Conservation (phyloP, 2,797 vertebrate genomes). For the Notolabrus celidotus region DNA sequence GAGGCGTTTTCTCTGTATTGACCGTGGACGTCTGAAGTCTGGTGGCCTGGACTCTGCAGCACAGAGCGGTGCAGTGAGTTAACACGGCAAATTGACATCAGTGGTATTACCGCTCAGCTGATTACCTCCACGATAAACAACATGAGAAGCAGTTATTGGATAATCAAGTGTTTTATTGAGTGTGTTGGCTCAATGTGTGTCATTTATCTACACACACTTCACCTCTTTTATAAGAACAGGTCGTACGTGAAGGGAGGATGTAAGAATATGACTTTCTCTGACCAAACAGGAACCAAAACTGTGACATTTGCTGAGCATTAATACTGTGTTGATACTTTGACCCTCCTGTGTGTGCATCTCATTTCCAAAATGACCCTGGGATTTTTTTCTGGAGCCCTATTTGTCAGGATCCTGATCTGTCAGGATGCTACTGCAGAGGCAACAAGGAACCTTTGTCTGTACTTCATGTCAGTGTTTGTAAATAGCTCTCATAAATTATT, state of each 20-base stretch:
- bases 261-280: not conserved
- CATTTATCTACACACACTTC: not conserved
- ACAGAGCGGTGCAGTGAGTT: slow-evolving; percentile 1
- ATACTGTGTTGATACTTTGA: too few species aligned
- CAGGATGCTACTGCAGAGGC: too few species aligned
- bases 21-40: not conserved
- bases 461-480: too few species aligned
- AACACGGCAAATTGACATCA: not conserved
- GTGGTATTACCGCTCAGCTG: not conserved
- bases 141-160: slow-evolving; percentile 1
- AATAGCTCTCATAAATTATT: too few species aligned
- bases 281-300: too few species aligned
- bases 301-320: too few species aligned
- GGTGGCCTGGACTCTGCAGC: not conserved
- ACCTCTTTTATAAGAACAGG: not conserved
- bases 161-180: not conserved
- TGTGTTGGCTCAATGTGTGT: not conserved
- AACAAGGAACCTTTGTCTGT: too few species aligned
- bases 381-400: too few species aligned
- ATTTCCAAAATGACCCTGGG: too few species aligned
- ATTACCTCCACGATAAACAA: not conserved
- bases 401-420: too few species aligned
- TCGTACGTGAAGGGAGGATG: not conserved
- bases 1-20: not conserved
- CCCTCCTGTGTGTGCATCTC: too few species aligned